Conservation (phyloP, 2,797 vertebrate genomes). For the Silurus aristotelis region DNA sequence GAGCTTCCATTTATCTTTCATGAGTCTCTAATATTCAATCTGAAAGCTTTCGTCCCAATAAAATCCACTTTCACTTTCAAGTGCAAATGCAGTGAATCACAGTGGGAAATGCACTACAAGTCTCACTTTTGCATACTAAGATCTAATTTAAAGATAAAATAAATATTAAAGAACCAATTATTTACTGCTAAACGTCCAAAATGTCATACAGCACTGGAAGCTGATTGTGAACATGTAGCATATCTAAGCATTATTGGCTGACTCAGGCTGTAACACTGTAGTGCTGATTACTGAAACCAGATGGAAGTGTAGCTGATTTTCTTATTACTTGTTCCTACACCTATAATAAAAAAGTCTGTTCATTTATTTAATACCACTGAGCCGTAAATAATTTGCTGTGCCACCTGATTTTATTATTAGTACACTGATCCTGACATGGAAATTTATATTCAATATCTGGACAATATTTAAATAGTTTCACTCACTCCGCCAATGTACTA, state of each 20-base stretch:
- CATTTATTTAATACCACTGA: not conserved
- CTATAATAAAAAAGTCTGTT: not conserved
- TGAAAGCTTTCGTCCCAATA: not conserved
- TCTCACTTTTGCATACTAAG: not conserved
- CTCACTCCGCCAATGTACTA: not conserved
- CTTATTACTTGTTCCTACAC: not conserved
- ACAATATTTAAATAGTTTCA: not conserved
- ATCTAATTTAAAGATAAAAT: not conserved
- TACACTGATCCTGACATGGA: not conserved
- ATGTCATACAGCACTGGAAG: not conserved
- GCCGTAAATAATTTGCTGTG: not conserved
- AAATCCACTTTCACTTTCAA: not conserved
- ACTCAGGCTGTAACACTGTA: not conserved
- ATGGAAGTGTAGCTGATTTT: not conserved
- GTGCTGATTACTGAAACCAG: not conserved
- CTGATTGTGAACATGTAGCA: not conserved
- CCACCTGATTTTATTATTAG: not conserved
- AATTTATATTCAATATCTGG: not conserved
- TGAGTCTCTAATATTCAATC: not conserved
- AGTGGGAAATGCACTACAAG: too few relatives aligned
- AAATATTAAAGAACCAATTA: not conserved
- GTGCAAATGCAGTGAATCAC: not conserved
- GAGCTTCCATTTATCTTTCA: not conserved
- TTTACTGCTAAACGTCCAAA: not conserved
- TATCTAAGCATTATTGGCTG: not conserved